Conservation (phyloP, 1,140 invertebrate genomes). For the Micrasema longulum region DNA sequence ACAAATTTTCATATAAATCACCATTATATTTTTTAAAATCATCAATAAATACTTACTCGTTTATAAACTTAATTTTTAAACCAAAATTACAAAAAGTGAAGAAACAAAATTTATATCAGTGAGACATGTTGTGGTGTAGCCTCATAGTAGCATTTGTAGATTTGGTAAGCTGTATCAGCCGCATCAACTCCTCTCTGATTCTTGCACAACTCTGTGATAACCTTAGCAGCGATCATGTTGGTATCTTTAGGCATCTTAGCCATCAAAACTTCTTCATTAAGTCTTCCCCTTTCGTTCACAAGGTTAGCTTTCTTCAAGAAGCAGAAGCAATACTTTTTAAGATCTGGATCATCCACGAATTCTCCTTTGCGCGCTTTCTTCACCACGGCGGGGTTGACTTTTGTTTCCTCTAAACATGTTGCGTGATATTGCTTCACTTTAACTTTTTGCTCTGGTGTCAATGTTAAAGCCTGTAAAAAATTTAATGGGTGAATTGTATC, state of each 20-base stretch:
- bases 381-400: conserved; percentile 57
- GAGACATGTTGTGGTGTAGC: conserved; percentile 56
- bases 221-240: conserved; percentile 55
- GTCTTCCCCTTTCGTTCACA: conserved; percentile 56
- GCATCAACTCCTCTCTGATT: conserved; percentile 57
- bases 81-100: background rate
- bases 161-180: conserved; percentile 64
- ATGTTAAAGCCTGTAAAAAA: conserved; percentile 36
- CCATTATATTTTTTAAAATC: background rate
- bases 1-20: background rate
- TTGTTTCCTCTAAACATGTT: conserved; percentile 57
- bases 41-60: background rate
- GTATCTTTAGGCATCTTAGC: conserved; percentile 56
- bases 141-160: conserved; percentile 66
- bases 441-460: conserved; percentile 49
- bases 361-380: conserved; percentile 58
- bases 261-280: conserved; percentile 58
- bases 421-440: conserved; percentile 49
- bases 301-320: conserved; percentile 58
- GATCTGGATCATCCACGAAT: conserved; percentile 55
- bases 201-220: conserved; percentile 56
- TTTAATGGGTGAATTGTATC: no score
- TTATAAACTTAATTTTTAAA: no score
- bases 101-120: conserved; percentile 33
- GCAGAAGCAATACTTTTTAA: conserved; percentile 59